These are phyloP conservation scores for Sparus aurata DNA, from an alignment of 2,797 vertebrate genomes.

Conservation along the genomic window DNA sequence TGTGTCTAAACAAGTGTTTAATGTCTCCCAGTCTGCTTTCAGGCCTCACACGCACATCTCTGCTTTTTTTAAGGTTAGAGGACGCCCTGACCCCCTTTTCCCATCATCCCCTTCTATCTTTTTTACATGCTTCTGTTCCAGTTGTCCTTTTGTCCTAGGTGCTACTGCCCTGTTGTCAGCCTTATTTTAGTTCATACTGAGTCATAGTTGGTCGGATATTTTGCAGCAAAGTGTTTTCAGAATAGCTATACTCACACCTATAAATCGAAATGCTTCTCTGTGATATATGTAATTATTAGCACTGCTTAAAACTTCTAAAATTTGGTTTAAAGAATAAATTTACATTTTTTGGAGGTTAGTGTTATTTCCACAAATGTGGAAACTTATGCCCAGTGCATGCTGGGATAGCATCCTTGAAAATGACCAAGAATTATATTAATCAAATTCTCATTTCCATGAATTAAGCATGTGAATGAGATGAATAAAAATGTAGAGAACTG, in stretches of 20 bases:
- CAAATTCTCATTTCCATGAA: background rate
- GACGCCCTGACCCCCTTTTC: slow-evolving; percentile 19
- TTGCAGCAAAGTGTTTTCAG: background rate
- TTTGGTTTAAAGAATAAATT: background rate
- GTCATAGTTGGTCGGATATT: background rate
- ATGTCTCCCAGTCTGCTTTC: slow-evolving; percentile 85
- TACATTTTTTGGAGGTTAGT: background rate
- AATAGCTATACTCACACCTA: background rate
- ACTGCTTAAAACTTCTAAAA: background rate
- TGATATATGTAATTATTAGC: background rate
- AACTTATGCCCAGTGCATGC: background rate
- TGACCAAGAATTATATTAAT: background rate
- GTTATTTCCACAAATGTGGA: background rate
- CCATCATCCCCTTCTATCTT: slow-evolving; percentile 11
- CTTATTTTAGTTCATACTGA: background rate
- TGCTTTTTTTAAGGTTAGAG: slow-evolving; percentile 84
- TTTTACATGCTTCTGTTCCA: slow-evolving; percentile 1
- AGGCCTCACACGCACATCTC: slow-evolving; percentile 82
- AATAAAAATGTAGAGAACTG: background rate
- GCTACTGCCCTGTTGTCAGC: background rate
- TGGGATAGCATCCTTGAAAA: background rate
- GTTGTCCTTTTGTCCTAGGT: background rate
- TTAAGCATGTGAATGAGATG: background rate
- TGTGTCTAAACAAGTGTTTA: slow-evolving; percentile 75
- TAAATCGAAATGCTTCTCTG: background rate